These are phyloP conservation scores for Elgaria multicarinata DNA, from an alignment of 2,113 vertebrate genomes.

Conservation along the genomic window DNA sequence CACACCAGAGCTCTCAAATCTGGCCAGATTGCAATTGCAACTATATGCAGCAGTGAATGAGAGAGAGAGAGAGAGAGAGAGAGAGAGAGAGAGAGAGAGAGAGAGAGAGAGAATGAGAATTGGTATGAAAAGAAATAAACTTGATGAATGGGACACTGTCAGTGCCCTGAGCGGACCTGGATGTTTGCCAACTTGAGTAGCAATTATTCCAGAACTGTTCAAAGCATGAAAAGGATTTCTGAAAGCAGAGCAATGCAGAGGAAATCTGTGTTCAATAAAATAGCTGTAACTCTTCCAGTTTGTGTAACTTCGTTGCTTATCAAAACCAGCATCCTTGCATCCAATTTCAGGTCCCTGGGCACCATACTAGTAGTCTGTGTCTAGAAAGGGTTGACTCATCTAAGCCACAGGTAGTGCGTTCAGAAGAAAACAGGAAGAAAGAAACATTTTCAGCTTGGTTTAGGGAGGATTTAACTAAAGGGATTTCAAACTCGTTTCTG, in stretches of 20 bases:
- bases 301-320: constrained; percentile 51
- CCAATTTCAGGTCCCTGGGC: constrained; percentile 48
- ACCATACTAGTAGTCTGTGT: constrained; percentile 65
- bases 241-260: constrained; percentile 33
- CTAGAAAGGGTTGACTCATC: constrained; percentile 52
- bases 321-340: constrained; percentile 62
- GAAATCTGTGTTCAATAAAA: constrained; percentile 62
- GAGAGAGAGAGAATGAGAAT: constrained; percentile 14
- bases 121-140: constrained; percentile 2
- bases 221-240: constrained; percentile 54
- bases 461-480: background rate
- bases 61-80: background rate
- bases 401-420: constrained; percentile 45
- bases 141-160: constrained; percentile 21
- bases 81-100: constrained; percentile 24
- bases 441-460: background rate
- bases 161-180: constrained; percentile 18
- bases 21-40: background rate
- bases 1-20: background rate
- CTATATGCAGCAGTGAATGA: background rate
- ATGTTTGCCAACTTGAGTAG: constrained; percentile 54
- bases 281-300: constrained; percentile 43
- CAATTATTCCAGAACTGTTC: constrained; percentile 38
- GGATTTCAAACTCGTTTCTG: background rate
- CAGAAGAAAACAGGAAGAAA: constrained; percentile 19